A percentile compares a stretch with the other conserved stretches of the same genome.
Evolutionary conservation across 2,113 vertebrate genomes (phyloP).

Genomic region (Saccopteryx bilineata): DNA sequence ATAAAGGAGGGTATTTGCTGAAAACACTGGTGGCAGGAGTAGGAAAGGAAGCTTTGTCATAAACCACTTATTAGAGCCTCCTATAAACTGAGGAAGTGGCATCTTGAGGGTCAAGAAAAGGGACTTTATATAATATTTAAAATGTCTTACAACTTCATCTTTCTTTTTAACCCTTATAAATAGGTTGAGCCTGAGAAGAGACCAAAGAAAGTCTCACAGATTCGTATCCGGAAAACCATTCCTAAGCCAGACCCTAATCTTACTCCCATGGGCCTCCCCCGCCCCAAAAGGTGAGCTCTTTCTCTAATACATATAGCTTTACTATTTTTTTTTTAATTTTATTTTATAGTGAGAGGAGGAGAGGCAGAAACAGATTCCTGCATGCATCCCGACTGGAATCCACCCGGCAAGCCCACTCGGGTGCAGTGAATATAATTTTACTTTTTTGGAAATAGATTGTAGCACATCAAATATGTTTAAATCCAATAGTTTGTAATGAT

Average conservation of each 20-base stretch:
- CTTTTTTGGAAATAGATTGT: not conserved
- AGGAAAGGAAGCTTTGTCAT: not conserved
- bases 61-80: not conserved
- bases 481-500: not conserved
- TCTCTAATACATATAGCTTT: slow-evolving; percentile 25
- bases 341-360: no score
- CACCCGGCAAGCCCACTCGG: no score
- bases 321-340: not conserved
- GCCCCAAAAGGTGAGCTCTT: slow-evolving; percentile 94
- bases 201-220: slow-evolving; percentile 95
- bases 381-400: no score
- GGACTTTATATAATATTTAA: not conserved
- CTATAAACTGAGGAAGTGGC: not conserved
- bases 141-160: slow-evolving; percentile 43
- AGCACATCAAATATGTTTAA: not conserved
- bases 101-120: not conserved
- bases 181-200: slow-evolving; percentile 87
- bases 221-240: slow-evolving; percentile 94
- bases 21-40: not conserved
- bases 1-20: not conserved
- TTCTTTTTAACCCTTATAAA: slow-evolving; percentile 61
- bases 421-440: not conserved
- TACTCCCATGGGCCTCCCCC: slow-evolving; percentile 98
- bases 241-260: slow-evolving; percentile 94
- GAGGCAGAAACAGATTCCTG: no score